Evolutionary conservation across 1,140 invertebrate genomes (phyloP).

Genomic region (Hypothenemus hampei): DNA sequence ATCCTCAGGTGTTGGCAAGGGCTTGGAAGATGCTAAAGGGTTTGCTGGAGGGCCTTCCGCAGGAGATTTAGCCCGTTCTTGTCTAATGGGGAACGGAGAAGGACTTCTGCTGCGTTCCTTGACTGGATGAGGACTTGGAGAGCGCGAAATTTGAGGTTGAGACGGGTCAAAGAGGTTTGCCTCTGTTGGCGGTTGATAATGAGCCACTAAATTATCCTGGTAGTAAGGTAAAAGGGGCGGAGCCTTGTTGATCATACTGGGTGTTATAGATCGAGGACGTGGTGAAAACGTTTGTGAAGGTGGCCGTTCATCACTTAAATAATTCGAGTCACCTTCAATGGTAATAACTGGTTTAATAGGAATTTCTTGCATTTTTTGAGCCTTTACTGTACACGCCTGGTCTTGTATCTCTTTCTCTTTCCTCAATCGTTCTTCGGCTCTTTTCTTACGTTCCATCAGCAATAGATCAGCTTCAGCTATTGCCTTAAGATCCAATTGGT

Average conservation of each 20-base stretch:
- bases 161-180: slow-evolving; percentile 53
- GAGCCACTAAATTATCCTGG: slow-evolving; percentile 59
- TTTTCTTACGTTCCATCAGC: slow-evolving; percentile 32
- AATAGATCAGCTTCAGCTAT: slow-evolving; percentile 34
- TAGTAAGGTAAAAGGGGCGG: slow-evolving; percentile 61
- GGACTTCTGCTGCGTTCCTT: slow-evolving; percentile 38
- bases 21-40: slow-evolving; percentile 47
- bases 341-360: slow-evolving; percentile 30
- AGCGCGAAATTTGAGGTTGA: slow-evolving; percentile 52
- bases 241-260: slow-evolving; percentile 60
- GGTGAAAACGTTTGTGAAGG: slow-evolving; percentile 33
- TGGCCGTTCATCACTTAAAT: slow-evolving; percentile 45
- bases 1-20: slow-evolving; percentile 30
- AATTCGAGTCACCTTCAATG: slow-evolving; percentile 24
- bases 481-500: slow-evolving; percentile 35
- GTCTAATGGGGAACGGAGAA: slow-evolving; percentile 32
- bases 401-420: slow-evolving; percentile 1
- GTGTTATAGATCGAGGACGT: slow-evolving; percentile 51
- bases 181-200: slow-evolving; percentile 53
- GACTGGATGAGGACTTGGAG: slow-evolving; percentile 50
- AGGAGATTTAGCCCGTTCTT: slow-evolving; percentile 47
- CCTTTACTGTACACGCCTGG: neutral
- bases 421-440: slow-evolving; percentile 19
- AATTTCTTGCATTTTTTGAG: neutral
- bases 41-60: slow-evolving; percentile 57